Evolutionary conservation across 2,113 vertebrate species (phyloP), one percentile per base, ranked within the genome.

Genomic region (Cettia cetti): DNA sequence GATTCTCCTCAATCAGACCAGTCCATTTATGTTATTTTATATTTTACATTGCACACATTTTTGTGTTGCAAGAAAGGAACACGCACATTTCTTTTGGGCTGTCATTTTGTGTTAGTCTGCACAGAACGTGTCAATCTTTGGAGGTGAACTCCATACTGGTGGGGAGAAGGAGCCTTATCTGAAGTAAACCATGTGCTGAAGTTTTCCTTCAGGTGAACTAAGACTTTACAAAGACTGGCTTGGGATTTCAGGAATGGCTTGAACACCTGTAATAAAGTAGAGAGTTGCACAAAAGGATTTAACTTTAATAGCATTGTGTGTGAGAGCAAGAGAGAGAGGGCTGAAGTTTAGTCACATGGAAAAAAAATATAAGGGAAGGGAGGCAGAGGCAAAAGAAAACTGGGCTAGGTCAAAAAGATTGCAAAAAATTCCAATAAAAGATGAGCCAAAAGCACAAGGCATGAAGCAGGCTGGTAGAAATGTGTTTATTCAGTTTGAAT

Each of bases 231-330:
- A 70, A 94, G 26, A 33, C 59, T 70, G 53, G 5, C 49, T 80
- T 76, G 50, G 53, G 70, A 89, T 92, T 92, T 89, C 49, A 69
- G 65, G 63, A 66, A 37, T 72, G 24, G 37, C 59, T 92, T 40
- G n/a, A 89, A 92, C 68, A 70, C n/a, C 17, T 63, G 5, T 45
- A 81, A 89, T 57, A 60, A 87, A 87, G 52, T 28, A 56, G 37
- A 71, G 44, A 66, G 76, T 80, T 94, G 30, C 28, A 88, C 56
- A 77, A 82, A 94, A 90, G 33, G 33, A 44, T 86, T 91, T 83
- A 61, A 94, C 91, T 94, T 92, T 91, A 86, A 92, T 82, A 89
- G 45, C 42, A n/a, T 12, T 87, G 44, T 50, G 11, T 70, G 40
- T 76, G 65, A 71, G 31, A 80, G 45, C 1, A 5, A 86, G 66